phyloP scores from a whole-genome alignment of 1,140 invertebrate genomes.

The Rhynchophorus ferrugineus region DNA sequence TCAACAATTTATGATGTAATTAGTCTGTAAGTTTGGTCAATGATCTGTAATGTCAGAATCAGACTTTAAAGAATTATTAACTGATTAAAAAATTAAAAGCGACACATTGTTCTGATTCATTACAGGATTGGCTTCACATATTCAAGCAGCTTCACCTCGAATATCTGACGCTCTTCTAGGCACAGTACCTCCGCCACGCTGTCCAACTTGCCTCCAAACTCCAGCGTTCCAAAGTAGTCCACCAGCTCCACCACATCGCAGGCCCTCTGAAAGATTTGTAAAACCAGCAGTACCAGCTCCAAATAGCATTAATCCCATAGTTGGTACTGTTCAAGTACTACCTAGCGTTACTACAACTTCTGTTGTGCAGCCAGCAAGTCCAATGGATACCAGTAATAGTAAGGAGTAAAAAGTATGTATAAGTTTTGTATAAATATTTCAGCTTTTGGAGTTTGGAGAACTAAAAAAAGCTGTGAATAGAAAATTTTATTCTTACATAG shows the following conservation, averaged over 20 bases:
- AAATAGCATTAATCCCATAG: constrained; percentile 10
- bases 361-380: constrained; percentile 51
- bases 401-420: constrained; percentile 39
- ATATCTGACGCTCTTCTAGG: constrained; percentile 41
- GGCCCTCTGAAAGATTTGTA: constrained; percentile 68
- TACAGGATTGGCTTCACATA: constrained; percentile 30
- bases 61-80: too few species aligned
- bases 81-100: too few species aligned
- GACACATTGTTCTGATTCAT: too few species aligned
- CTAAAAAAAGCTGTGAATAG: not conserved
- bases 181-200: constrained; percentile 62
- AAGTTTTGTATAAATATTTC: too few species aligned
- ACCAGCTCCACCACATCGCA: constrained; percentile 47
- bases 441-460: not conserved
- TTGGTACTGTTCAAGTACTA: not conserved
- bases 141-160: constrained; percentile 42
- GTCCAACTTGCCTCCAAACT: constrained; percentile 62
- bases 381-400: constrained; percentile 54
- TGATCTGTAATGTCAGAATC: too few species aligned
- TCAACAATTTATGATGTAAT: too few species aligned
- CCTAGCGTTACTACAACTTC: not conserved
- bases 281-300: constrained; percentile 61
- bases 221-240: constrained; percentile 30
- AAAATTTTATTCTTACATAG: constrained; percentile 6
- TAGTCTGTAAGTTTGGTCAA: too few species aligned